phyloP scores from a whole-genome alignment of 1,140 invertebrate species.

The Musca domestica region DNA sequence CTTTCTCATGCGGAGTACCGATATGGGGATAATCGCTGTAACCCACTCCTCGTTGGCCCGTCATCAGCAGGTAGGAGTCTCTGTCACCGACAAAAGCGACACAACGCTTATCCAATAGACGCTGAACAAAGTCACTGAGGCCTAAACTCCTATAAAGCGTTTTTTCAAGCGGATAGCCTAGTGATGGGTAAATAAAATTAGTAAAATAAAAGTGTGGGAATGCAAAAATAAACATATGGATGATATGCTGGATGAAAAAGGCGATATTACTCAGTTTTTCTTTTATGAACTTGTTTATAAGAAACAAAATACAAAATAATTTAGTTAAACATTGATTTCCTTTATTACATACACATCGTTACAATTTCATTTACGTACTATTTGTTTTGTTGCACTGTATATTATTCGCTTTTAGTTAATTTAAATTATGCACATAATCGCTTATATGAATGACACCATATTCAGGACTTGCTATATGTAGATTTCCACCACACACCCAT shows the following conservation, averaged over 20 bases:
- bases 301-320: too few species aligned
- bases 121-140: constrained; percentile 37
- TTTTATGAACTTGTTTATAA: too few species aligned
- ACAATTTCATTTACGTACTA: too few species aligned
- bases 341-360: too few species aligned
- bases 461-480: constrained; percentile 56
- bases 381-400: too few species aligned
- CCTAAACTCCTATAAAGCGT: constrained; percentile 30
- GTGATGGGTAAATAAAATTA: background rate
- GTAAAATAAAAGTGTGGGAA: background rate
- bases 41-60: constrained; percentile 22
- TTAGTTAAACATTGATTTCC: too few species aligned
- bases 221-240: too few species aligned
- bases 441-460: constrained; percentile 58
- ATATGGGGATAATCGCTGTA: constrained; percentile 33
- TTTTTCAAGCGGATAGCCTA: constrained; percentile 30
- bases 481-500: constrained; percentile 53
- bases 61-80: constrained; percentile 30
- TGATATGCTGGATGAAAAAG: too few species aligned
- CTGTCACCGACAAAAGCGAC: constrained; percentile 26
- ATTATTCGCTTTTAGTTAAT: too few species aligned
- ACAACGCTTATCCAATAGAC: constrained; percentile 40
- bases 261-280: too few species aligned
- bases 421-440: constrained; percentile 52
- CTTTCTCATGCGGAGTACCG: constrained; percentile 29